These are phyloP conservation scores for Pseudonaja textilis DNA, from an alignment of 2,113 vertebrate genomes.

Conservation along the genomic window DNA sequence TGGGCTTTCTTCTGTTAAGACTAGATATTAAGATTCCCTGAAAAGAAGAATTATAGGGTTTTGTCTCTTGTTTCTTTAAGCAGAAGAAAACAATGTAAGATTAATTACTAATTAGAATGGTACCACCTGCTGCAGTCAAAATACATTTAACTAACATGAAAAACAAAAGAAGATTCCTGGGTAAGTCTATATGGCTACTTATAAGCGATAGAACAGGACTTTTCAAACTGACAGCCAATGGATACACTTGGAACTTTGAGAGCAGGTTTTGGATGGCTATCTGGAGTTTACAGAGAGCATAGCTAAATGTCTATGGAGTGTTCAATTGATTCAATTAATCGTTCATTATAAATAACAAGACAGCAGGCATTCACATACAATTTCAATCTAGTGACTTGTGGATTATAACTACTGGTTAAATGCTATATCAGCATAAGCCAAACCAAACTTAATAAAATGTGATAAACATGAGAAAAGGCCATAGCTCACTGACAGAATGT, in stretches of 20 bases:
- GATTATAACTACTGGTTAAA: slow-evolving; percentile 23
- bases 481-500: not conserved
- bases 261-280: not conserved
- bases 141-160: not conserved
- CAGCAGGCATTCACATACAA: slow-evolving; percentile 45
- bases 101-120: not conserved
- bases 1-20: slow-evolving; percentile 1
- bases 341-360: not conserved
- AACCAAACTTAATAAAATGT: not conserved
- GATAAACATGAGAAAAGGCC: not conserved
- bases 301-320: not conserved
- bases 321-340: not conserved
- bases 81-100: not conserved
- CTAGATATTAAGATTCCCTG: not conserved
- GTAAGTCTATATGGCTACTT: not conserved
- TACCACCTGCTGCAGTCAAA: not conserved
- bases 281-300: not conserved
- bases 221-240: not conserved
- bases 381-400: slow-evolving; percentile 39
- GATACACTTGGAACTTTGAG: not conserved
- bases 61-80: not conserved
- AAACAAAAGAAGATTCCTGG: not conserved
- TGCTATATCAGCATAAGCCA: slow-evolving; percentile 29
- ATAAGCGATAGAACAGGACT: not conserved
- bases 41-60: not conserved